Conservation (phyloP, 2,797 vertebrate genomes). For the Sparus aurata region DNA sequence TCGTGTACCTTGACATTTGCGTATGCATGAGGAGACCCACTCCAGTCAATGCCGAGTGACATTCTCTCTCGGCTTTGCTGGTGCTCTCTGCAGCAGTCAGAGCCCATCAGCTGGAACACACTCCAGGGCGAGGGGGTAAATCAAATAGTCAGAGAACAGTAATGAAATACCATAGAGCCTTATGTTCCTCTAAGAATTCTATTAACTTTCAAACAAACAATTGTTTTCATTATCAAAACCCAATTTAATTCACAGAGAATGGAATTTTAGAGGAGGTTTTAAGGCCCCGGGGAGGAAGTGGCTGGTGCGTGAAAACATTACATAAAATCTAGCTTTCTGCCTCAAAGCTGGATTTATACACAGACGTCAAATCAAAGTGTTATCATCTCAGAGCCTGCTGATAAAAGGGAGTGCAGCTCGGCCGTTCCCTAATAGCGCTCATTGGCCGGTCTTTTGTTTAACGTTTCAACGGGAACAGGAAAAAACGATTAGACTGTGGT, state of each 20-base stretch:
- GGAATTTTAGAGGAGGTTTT: conserved; percentile 53
- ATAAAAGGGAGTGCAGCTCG: conserved; percentile 43
- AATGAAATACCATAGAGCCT: conserved; percentile 66
- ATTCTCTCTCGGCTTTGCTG: conserved; percentile 52
- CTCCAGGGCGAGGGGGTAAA: conserved; percentile 59
- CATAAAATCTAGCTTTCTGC: conserved; percentile 45
- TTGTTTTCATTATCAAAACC: conserved; percentile 80
- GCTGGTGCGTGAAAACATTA: conserved; percentile 54
- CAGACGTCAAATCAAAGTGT: conserved; percentile 38
- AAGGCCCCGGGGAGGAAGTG: conserved; percentile 38
- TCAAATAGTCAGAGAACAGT: conserved; percentile 63
- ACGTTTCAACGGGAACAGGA: conserved; percentile 34
- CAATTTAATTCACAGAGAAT: conserved; percentile 65
- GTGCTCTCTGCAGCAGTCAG: conserved; percentile 41
- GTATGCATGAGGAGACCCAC: conserved; percentile 62
- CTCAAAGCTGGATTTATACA: conserved; percentile 41
- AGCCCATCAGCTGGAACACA: conserved; percentile 68
- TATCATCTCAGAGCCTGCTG: conserved; percentile 42
- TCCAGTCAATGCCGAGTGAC: conserved; percentile 57
- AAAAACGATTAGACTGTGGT: conserved; percentile 40
- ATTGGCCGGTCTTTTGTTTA: conserved; percentile 30
- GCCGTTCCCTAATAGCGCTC: conserved; percentile 38
- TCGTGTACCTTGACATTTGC: conserved; percentile 72
- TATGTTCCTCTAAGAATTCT: conserved; percentile 70
- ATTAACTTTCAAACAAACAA: conserved; percentile 75